These are phyloP conservation scores for Hemitrygon akajei DNA, from an alignment of 2,797 vertebrate genomes.

Conservation along the genomic window DNA sequence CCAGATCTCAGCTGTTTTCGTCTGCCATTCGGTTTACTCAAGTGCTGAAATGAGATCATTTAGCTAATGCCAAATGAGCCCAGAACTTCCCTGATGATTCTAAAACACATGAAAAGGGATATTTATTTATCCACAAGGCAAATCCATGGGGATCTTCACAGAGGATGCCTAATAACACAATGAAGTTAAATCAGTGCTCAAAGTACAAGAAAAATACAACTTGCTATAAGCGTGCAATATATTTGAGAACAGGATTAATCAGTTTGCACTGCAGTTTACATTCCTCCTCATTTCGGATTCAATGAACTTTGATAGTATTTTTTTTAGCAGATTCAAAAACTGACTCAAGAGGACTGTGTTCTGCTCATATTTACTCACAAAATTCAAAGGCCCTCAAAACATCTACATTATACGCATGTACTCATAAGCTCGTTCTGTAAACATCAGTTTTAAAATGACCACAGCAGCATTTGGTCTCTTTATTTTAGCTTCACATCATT, in stretches of 20 bases:
- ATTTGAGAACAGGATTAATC: not conserved
- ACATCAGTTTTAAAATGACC: not conserved
- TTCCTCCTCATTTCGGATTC: not conserved
- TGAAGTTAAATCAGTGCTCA: not conserved
- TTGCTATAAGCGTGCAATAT: not conserved
- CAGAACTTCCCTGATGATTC: not conserved
- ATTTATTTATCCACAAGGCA: not conserved
- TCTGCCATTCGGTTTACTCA: not conserved
- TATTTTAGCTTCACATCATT: not conserved
- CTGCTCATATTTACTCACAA: not conserved
- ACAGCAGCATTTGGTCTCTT: not conserved
- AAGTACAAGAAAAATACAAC: not conserved
- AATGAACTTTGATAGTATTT: not conserved
- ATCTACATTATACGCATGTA: not conserved
- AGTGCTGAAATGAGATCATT: not conserved
- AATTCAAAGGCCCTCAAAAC: not conserved
- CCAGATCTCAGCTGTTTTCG: not conserved
- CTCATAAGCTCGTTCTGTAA: not conserved
- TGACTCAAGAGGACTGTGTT: not conserved
- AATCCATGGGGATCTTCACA: not conserved
- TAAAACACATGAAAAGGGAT: not conserved
- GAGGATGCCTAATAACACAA: not conserved
- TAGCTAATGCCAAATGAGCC: not conserved
- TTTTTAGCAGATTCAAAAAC: not conserved
- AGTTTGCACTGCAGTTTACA: not conserved